A percentile compares a stretch with the other conserved stretches of the same genome.
Evolutionary conservation across 2,888 invertebrate genomes (phyloP).

Genomic region (Catocala nupta): DNA sequence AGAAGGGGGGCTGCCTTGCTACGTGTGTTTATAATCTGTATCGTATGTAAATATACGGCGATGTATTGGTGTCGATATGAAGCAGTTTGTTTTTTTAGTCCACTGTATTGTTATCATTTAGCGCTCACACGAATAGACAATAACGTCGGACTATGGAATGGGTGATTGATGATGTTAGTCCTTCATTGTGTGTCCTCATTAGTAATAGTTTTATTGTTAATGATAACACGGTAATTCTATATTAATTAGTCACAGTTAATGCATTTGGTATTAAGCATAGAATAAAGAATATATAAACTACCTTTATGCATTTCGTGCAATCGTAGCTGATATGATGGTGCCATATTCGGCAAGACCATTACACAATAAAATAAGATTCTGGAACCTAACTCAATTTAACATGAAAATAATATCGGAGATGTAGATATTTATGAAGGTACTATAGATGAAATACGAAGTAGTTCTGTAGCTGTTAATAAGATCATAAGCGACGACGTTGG

Average conservation of each 20-base stretch:
- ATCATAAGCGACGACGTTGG: conserved; percentile 46
- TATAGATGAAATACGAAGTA: conserved; percentile 13
- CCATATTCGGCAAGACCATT: no score
- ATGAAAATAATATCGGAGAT: no score
- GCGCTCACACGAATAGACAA: conserved; percentile 59
- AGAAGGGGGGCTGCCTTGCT: conserved; percentile 40
- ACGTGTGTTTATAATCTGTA: conserved; percentile 59
- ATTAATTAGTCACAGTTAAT: conserved; percentile 27
- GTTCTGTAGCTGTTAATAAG: conserved; percentile 46
- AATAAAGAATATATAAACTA: not conserved
- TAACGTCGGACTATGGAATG: conserved; percentile 45
- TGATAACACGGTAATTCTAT: conserved; percentile 27
- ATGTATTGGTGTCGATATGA: conserved; percentile 51
- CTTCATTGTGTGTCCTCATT: conserved; percentile 49
- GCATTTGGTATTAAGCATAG: not conserved
- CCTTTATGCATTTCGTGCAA: no score
- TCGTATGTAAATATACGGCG: conserved; percentile 47
- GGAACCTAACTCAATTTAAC: no score
- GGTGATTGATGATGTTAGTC: conserved; percentile 44
- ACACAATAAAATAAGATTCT: no score
- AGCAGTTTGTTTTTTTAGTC: conserved; percentile 66
- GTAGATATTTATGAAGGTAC: no score
- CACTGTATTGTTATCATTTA: conserved; percentile 63
- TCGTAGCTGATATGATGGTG: no score
- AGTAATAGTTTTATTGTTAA: conserved; percentile 40